Evolutionary conservation across 2,113 vertebrate species (phyloP).

Genomic region (Peromyscus leucopus): DNA sequence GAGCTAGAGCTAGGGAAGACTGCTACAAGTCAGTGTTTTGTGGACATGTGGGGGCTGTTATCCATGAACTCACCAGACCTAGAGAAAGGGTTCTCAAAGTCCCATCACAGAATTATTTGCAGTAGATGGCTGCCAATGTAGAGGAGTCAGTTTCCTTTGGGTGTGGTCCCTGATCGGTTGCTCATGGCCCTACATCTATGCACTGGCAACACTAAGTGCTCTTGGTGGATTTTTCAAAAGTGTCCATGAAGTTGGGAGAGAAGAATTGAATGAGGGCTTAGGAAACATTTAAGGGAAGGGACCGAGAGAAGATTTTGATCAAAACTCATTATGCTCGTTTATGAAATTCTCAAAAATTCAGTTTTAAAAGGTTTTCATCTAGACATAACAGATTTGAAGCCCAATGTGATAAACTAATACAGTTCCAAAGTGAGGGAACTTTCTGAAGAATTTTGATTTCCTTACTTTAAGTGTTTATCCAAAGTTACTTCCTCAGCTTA

Average conservation of each 20-base stretch:
- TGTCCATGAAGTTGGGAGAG: neutral
- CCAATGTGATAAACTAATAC: neutral
- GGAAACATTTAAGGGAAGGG: neutral
- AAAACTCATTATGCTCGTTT: neutral
- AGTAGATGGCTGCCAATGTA: too few species aligned
- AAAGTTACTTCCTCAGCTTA: neutral
- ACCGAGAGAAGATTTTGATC: neutral
- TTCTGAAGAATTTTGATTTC: neutral
- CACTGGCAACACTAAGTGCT: too few species aligned
- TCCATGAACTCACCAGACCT: neutral
- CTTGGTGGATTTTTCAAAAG: neutral
- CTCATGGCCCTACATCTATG: neutral
- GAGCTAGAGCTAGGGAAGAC: neutral
- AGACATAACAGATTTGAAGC: too few species aligned
- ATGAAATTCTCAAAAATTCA: neutral
- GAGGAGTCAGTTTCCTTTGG: too few species aligned
- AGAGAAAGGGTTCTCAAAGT: neutral
- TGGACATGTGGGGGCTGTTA: neutral
- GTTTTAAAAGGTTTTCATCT: neutral
- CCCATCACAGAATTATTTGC: too few species aligned
- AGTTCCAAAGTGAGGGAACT: neutral
- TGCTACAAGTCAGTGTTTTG: neutral
- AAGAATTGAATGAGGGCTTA: neutral
- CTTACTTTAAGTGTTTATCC: too few species aligned
- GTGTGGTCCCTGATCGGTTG: neutral